Evolutionary conservation across 2,113 vertebrate genomes (phyloP).

Genomic region (Connochaetes taurinus): DNA sequence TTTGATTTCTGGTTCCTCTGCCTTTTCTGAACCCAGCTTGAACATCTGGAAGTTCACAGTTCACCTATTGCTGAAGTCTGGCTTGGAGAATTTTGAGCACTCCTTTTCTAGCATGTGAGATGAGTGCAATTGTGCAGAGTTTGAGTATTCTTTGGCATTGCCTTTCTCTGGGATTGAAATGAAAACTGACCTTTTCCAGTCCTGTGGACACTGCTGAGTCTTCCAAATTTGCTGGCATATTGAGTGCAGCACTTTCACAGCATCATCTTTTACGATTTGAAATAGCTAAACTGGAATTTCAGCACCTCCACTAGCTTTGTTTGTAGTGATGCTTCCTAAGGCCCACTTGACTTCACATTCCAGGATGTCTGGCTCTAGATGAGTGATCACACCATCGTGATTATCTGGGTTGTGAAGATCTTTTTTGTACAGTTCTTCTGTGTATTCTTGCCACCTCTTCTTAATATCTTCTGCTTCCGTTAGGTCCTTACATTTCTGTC

Average conservation of each 20-base stretch:
- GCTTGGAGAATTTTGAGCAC: background rate
- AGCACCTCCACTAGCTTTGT: background rate
- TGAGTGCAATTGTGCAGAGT: background rate
- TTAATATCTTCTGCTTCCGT: background rate
- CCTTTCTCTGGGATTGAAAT: background rate
- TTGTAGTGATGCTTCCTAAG: background rate
- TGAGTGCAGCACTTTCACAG: background rate
- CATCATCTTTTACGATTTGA: background rate
- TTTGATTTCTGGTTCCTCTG: background rate
- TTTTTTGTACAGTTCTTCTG: background rate
- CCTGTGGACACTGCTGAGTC: background rate
- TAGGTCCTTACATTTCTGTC: background rate
- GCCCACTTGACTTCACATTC: background rate
- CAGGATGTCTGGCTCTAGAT: background rate
- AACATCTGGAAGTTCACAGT: background rate
- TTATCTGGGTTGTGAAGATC: background rate
- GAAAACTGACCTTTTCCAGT: background rate
- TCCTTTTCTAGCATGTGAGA: background rate
- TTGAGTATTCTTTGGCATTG: background rate
- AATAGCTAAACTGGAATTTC: background rate
- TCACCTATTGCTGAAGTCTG: background rate
- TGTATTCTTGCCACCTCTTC: background rate
- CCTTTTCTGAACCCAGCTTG: background rate
- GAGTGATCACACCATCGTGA: background rate
- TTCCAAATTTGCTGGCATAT: background rate